Evolutionary conservation across 2,888 invertebrate species (phyloP), one percentile per base, ranked within the genome.

Genomic region (Amiota communis): DNA sequence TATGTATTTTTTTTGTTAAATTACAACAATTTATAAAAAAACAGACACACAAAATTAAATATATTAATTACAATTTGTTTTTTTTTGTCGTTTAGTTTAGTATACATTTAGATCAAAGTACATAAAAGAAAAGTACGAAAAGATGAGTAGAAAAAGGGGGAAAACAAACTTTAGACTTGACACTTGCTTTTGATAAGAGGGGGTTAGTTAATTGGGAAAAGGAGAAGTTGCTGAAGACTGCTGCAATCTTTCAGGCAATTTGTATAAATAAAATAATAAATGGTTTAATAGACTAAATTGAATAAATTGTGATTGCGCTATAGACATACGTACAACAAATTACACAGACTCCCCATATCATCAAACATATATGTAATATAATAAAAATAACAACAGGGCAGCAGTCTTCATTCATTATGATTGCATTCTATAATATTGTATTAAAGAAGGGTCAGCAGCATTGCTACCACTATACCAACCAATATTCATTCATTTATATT

Each of bases 271-370:
- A 20, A 51, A 23, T 51, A 67, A 57, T 36, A 36, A 67, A 67
- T 67, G 51, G 67, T 67, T 57, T 67, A 67, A 67, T 67, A 51
- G 51, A 67, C 67, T 67, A 67, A 67, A 67, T 67, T 67, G 67
- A 17, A 67, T 67, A 67, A 67, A 47, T 36, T 36, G 36, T 51
- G 67, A 67, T 67, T 67, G 67, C 20, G 49, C 48, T 51, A 67
- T 51, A 67, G 23, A 67, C 67, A 48, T 10, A 67, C 67, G 17
- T 10, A 17, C 67, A 67, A 67, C 67, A 67, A 23, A 51, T 49
- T 23, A 67, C 12, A 51, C 53, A 51, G 2, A 51, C 51, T 51
- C 48, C 51, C 67, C 67, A 67, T 67, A 36, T 23, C 1, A 1
- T 2, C 3, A 23, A 2, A 23, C 3, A 23, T 23, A 23, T 23